Evolutionary conservation across 2,888 invertebrate genomes (phyloP), one percentile per base, ranked within the genome.

Genomic region (Diplolepis rosae): DNA sequence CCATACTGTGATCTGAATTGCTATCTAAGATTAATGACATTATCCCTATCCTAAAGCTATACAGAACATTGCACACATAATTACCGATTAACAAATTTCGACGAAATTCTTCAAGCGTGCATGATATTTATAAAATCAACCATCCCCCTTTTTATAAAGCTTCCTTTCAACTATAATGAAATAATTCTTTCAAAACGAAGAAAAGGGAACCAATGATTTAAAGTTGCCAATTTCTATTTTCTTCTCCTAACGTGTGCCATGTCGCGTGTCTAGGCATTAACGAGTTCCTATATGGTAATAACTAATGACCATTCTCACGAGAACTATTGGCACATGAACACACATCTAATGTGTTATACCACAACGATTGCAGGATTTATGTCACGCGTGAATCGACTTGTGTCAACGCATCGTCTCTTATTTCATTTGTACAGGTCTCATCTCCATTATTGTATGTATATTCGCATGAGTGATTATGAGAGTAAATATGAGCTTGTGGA

Each of bases 371-470:
- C 54, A 28, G 50, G 67, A 73, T 73, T 68, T 69, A 69, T 73
- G 75, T 75, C 75, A 75, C 71, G 69, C 69, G 71, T 71, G 67
- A 66, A 72, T 74, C 56, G 68, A 52, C 52, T 28, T 52, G 52
- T 45, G 45, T 52, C 52, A 52, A 52, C 28, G 52, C 28, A n/a
- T 52, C 28, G 13, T 15, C 27, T 48, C 18, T 2, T 48, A 13
- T 48, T 18, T 1, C n/a, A 52, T 52, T 2, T 3, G n/a, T 51
- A 27, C 5, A 51, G 6, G 13, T 51, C 5, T 27, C 51, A 51
- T 45, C 45, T 45, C 45, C 45, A 45, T 45, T 45, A 42, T n/a
- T 13, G 50, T 5, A 24, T n/a, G 7, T 48, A 13, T 50, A 11
- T 13, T 50, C 13, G 50, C 50, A 50, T 50, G 24, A 51, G 51